Evolutionary conservation across 2,113 vertebrate species (phyloP).

Genomic region (Merops nubicus): DNA sequence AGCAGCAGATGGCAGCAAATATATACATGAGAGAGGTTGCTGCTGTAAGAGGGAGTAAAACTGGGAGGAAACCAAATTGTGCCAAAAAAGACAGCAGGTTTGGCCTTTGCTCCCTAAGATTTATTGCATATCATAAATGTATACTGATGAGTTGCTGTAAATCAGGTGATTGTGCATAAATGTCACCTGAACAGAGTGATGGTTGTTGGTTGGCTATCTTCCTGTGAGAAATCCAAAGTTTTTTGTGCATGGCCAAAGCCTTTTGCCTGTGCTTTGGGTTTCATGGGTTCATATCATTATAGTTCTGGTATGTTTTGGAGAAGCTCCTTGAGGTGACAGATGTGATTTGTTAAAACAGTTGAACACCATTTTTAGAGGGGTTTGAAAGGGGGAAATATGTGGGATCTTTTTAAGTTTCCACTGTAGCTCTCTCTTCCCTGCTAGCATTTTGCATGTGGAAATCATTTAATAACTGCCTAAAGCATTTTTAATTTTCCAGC

Average conservation of each 20-base stretch:
- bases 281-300: background rate
- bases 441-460: background rate
- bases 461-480: background rate
- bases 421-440: background rate
- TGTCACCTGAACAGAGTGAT: background rate
- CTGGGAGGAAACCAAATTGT: background rate
- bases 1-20: conserved; percentile 73
- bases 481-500: background rate
- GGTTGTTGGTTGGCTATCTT: background rate
- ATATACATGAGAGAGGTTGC: background rate
- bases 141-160: background rate
- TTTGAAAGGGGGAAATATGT: too few species aligned
- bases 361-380: background rate
- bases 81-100: background rate
- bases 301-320: background rate
- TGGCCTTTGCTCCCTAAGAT: background rate
- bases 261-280: background rate
- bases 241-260: background rate
- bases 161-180: background rate
- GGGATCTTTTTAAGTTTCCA: background rate
- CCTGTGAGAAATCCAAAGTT: background rate
- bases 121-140: background rate
- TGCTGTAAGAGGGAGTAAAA: background rate
- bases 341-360: background rate
- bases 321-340: background rate